Evolutionary conservation across 2,888 invertebrate genomes (phyloP).

Genomic region (Ectemnius lituratus): DNA sequence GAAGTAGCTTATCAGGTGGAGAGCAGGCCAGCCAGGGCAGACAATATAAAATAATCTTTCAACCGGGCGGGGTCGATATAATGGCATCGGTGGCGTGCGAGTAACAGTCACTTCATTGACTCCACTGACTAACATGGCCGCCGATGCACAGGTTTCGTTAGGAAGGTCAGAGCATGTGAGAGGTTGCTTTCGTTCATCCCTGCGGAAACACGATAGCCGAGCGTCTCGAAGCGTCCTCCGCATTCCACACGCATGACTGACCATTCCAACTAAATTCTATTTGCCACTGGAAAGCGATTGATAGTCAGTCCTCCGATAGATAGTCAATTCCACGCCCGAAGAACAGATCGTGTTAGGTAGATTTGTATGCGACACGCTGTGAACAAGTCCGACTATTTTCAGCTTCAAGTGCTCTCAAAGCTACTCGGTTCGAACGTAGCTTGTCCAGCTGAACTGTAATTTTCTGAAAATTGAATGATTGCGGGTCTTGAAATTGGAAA

Average conservation of each 20-base stretch:
- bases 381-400: too few species aligned
- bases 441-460: too few species aligned
- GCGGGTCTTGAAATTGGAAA: too few species aligned
- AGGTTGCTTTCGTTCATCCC: slow-evolving; percentile 67
- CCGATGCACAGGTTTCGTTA: slow-evolving; percentile 60
- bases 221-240: slow-evolving; percentile 4
- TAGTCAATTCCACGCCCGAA: too few species aligned
- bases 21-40: slow-evolving; percentile 41
- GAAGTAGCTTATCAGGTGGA: slow-evolving; percentile 50
- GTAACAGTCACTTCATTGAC: slow-evolving; percentile 5
- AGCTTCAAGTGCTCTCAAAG: too few species aligned
- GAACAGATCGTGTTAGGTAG: too few species aligned
- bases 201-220: slow-evolving; percentile 74
- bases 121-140: slow-evolving; percentile 10
- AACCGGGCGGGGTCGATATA: slow-evolving; percentile 54
- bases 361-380: too few species aligned
- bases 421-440: too few species aligned
- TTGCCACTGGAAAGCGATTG: not conserved
- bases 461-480: too few species aligned
- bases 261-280: slow-evolving; percentile 16
- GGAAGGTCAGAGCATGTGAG: slow-evolving; percentile 46
- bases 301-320: too few species aligned
- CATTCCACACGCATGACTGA: slow-evolving; percentile 24
- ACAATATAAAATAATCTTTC: slow-evolving; percentile 63
- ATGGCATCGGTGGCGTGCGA: slow-evolving; percentile 23